Conservation (phyloP, 2,888 invertebrate genomes). For the Dusona sp. region DNA sequence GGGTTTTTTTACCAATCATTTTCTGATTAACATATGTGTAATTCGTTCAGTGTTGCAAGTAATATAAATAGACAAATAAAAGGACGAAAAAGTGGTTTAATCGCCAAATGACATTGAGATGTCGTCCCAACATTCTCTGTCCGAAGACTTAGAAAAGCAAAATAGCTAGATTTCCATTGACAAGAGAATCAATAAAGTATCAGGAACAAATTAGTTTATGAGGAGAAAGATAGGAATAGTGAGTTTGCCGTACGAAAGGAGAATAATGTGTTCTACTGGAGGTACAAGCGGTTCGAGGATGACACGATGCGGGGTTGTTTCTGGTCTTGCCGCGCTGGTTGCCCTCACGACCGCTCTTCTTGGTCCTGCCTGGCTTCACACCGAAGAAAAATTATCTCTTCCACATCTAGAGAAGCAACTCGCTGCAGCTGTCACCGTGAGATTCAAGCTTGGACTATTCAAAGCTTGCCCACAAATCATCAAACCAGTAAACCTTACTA, state of each 20-base stretch:
- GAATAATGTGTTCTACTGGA: constrained; percentile 81
- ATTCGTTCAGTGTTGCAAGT: background rate
- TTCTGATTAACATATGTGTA: background rate
- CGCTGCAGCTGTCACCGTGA: constrained; percentile 78
- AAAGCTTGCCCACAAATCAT: constrained; percentile 81
- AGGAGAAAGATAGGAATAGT: constrained; percentile 25
- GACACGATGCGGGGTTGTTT: constrained; percentile 82
- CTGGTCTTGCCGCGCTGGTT: constrained; percentile 82
- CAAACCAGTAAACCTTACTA: constrained; percentile 80
- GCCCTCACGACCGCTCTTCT: constrained; percentile 82
- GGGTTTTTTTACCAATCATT: background rate
- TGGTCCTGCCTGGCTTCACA: constrained; percentile 83
- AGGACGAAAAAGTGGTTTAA: constrained; percentile 1
- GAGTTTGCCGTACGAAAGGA: constrained; percentile 56
- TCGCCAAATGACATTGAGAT: constrained; percentile 54
- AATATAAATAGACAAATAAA: background rate
- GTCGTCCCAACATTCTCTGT: constrained; percentile 30
- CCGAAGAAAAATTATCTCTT: constrained; percentile 80
- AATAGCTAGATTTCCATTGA: constrained; percentile 5
- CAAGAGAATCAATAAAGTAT: constrained; percentile 14
- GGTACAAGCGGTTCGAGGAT: constrained; percentile 80
- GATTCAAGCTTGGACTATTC: constrained; percentile 82
- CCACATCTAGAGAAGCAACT: constrained; percentile 78
- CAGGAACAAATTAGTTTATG: constrained; percentile 44
- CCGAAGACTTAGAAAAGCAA: background rate